Percentiles rank a stretch among this genome's conserved stretches.
phyloP scores from a whole-genome alignment of 2,888 invertebrate genomes.

The Eilema griseolum region DNA sequence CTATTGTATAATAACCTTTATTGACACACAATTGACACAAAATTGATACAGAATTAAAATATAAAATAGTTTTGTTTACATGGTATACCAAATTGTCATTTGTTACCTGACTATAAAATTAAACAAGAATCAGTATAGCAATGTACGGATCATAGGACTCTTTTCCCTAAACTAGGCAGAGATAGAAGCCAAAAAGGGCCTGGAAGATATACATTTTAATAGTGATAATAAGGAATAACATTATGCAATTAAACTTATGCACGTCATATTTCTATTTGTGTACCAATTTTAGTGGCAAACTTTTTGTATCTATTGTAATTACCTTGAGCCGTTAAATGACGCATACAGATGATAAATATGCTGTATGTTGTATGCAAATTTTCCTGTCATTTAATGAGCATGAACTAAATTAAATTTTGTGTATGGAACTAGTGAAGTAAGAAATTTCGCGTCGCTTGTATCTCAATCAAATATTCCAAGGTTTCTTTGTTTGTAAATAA shows the following conservation, averaged over 20 bases:
- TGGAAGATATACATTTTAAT: neutral
- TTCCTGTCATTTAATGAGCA: conserved; percentile 1
- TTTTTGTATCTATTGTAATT: conserved; percentile 2
- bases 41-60: too few species aligned
- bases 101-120: too few species aligned
- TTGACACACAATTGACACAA: too few species aligned
- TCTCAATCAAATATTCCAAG: neutral
- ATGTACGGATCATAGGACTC: too few species aligned
- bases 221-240: neutral
- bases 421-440: neutral
- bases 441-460: neutral
- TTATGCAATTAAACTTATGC: neutral
- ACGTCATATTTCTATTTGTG: neutral
- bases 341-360: conserved; percentile 5
- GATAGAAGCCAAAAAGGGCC: too few species aligned
- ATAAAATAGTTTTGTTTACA: too few species aligned
- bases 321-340: neutral
- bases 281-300: neutral
- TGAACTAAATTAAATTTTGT: neutral
- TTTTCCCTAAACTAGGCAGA: too few species aligned
- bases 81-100: too few species aligned
- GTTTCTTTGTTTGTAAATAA: conserved; percentile 1
- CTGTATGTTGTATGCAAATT: neutral
- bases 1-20: neutral
- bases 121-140: too few species aligned